These are phyloP conservation scores for Halichoeres trimaculatus DNA, from an alignment of 2,113 vertebrate genomes.

Conservation along the genomic window DNA sequence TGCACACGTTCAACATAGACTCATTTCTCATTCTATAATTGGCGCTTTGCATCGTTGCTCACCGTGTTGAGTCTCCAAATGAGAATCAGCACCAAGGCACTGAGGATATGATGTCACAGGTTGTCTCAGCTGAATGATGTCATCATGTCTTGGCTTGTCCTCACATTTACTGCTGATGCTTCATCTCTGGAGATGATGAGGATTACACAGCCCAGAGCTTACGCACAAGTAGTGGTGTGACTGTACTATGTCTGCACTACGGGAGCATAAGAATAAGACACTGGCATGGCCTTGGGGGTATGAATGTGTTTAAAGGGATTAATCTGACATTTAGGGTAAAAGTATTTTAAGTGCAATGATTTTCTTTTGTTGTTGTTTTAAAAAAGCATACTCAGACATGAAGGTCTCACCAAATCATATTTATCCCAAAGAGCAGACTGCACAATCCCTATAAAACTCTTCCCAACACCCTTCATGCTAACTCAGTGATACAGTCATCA, in stretches of 20 bases:
- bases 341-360: too few species aligned
- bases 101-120: slow-evolving; percentile 54
- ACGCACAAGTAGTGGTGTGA: not conserved
- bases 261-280: not conserved
- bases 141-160: slow-evolving; percentile 50
- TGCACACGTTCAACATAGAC: slow-evolving; percentile 2
- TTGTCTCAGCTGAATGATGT: slow-evolving; percentile 59
- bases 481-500: not conserved
- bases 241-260: not conserved
- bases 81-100: slow-evolving; percentile 26
- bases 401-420: too few species aligned
- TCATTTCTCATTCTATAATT: slow-evolving; percentile 9
- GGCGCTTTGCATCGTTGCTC: slow-evolving; percentile 12
- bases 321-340: too few species aligned
- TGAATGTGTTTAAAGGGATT: too few species aligned
- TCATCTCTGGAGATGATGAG: slow-evolving; percentile 30
- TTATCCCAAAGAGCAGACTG: not conserved
- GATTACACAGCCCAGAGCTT: slow-evolving; percentile 27
- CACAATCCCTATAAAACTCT: too few species aligned
- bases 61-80: slow-evolving; percentile 27
- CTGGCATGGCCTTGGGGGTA: too few species aligned
- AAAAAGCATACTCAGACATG: slow-evolving; percentile 4
- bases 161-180: slow-evolving; percentile 16
- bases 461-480: too few species aligned
- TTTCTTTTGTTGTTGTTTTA: too few species aligned